Percentiles rank a stretch among this genome's conserved stretches.
phyloP scores from a whole-genome alignment of 2,888 invertebrate genomes.

The Pemphredon lugubris region DNA sequence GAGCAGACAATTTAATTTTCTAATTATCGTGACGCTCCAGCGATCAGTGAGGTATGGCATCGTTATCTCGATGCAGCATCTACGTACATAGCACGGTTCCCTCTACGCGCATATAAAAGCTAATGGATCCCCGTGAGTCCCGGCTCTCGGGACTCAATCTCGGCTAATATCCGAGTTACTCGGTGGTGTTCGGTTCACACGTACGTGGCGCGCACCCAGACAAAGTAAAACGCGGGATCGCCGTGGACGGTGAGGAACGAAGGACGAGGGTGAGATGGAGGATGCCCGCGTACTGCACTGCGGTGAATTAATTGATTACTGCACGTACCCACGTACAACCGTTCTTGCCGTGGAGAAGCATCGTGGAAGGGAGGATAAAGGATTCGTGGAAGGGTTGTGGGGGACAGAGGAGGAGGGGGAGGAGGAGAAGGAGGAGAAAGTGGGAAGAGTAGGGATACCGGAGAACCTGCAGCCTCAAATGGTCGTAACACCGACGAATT shows the following conservation, averaged over 20 bases:
- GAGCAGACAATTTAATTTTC: conserved; percentile 79
- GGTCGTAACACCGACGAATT: not conserved
- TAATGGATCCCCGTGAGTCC: conserved; percentile 72
- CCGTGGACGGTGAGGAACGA: conserved; percentile 18
- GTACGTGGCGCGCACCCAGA: conserved; percentile 31
- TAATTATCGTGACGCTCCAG: conserved; percentile 77
- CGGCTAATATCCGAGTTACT: conserved; percentile 73
- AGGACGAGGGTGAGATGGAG: conserved; percentile 33
- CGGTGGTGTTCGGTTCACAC: conserved; percentile 44
- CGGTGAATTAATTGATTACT: conserved; percentile 69
- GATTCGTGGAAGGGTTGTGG: conserved; percentile 5
- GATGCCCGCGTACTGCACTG: conserved; percentile 58
- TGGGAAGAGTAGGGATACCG: not conserved
- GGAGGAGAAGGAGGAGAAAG: not conserved
- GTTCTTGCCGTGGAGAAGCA: conserved; percentile 46
- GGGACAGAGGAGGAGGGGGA: not conserved
- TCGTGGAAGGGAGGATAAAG: conserved; percentile 8
- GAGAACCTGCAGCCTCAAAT: not conserved
- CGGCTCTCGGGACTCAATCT: conserved; percentile 72
- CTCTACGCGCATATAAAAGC: conserved; percentile 73
- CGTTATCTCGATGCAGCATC: conserved; percentile 74
- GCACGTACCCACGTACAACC: conserved; percentile 60
- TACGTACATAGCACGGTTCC: conserved; percentile 50
- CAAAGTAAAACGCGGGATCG: no score
- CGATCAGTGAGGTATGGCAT: conserved; percentile 58